Base-by-base conservation (phyloP, 2,797 vertebrate species). In the Hyperoplus lanceolatus region DNA sequence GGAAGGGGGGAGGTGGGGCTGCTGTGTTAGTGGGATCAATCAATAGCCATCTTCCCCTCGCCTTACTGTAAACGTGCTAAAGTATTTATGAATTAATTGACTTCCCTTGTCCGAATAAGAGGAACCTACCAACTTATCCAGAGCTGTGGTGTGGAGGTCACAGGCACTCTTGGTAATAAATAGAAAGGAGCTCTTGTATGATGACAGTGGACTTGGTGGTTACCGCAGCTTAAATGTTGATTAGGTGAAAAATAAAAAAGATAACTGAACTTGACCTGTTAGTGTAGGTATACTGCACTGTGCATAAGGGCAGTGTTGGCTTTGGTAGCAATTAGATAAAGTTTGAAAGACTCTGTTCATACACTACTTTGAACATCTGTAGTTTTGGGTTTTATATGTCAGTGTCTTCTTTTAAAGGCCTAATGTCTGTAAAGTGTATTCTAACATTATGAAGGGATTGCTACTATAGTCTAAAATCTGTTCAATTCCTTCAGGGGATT, bases 21-120 rank as follows among this genome's bases (percentile, higher is more conserved):
- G 84, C 75, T 79, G 85, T 93, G 90, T 94, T 95, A 95, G 93
- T 93, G 90, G 93, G 92, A 90, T 88, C 78, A 90, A 95, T 96
- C 96, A 91, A 96, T 96, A 95, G 79, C 92, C 92, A 93, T 95
- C 90, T 93, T 94, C 90, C 92, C 91, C 90, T 92, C 83, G 90
- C 91, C 87, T 96, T 96, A 96, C 95, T 92, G 95, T 96, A 96
- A 96, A 94, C 75, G 89, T 87, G 92, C 92, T 96, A 90, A 96
- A 96, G 95, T 96, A 96, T 96, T 96, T 94, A 96, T 96, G 95
- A 95, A 95, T 95, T 94, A 95, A 96, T 96, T 95, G 95, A 96
- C 94, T 94, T 92, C 80, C 85, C 88, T 84, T 45, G 74, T 92
- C 88, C 91, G 93, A 95, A 94, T 92, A 87, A 91, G 90, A 90